These are phyloP conservation scores for Aegypius monachus DNA, from an alignment of 2,113 vertebrate species.

Conservation along the genomic window DNA sequence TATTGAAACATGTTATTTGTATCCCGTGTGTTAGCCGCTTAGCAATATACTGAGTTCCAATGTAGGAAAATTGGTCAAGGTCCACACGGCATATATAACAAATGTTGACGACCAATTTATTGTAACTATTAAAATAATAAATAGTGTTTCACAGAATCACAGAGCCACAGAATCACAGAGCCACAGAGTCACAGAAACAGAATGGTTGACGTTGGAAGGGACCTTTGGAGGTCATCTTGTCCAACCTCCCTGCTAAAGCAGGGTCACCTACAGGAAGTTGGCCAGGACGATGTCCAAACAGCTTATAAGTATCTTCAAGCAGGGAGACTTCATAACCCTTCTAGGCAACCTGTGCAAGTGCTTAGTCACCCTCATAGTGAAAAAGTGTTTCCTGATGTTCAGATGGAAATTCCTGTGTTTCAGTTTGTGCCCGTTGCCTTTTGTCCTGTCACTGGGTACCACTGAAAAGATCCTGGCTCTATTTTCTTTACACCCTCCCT, in stretches of 20 bases:
- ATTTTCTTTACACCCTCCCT: background rate
- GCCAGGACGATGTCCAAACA: background rate
- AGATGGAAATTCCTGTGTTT: background rate
- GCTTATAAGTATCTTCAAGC: background rate
- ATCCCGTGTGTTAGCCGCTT: background rate
- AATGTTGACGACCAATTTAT: background rate
- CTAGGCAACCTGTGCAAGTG: background rate
- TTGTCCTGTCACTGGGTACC: rapidly evolving
- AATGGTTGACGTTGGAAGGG: background rate
- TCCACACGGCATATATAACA: background rate
- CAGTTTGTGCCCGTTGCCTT: background rate
- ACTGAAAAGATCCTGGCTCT: background rate
- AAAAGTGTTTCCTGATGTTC: background rate
- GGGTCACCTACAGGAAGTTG: background rate
- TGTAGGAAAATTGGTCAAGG: background rate
- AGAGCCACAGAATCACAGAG: background rate
- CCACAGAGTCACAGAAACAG: background rate
- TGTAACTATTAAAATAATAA: background rate
- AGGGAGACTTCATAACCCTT: background rate
- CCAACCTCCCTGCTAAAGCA: background rate
- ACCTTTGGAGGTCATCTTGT: background rate
- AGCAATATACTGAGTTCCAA: background rate
- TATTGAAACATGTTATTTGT: background rate
- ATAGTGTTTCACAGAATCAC: background rate
- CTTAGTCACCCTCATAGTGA: background rate